These are phyloP conservation scores for Aegithalos caudatus DNA, from an alignment of 2,113 vertebrate genomes.

Conservation along the genomic window DNA sequence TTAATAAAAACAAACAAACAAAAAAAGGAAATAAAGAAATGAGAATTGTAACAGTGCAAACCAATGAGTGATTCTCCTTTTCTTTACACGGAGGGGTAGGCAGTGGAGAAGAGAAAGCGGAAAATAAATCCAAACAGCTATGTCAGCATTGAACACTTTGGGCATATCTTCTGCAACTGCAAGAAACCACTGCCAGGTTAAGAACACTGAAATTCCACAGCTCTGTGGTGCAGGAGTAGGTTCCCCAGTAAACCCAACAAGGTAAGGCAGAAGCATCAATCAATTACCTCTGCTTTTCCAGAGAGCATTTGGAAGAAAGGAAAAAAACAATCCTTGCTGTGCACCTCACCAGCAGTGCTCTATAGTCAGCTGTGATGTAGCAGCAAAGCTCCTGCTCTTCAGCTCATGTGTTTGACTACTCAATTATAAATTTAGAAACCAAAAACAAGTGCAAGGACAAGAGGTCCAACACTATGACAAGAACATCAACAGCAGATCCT, in stretches of 20 bases:
- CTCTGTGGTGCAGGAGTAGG: not conserved
- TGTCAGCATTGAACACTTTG: not conserved
- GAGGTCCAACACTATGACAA: not conserved
- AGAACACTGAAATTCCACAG: not conserved
- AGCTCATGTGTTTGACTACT: not conserved
- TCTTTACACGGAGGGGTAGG: not conserved
- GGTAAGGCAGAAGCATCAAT: not conserved
- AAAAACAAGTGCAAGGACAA: not conserved
- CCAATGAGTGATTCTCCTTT: not conserved
- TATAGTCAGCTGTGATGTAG: not conserved
- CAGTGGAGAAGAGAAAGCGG: not conserved
- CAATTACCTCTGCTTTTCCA: not conserved
- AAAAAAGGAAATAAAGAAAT: not conserved
- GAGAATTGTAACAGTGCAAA: not conserved
- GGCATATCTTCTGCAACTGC: not conserved
- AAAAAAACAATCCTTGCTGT: not conserved
- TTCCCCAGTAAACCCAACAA: not conserved
- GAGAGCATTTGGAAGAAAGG: not conserved
- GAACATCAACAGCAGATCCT: not conserved
- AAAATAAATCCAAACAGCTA: no score
- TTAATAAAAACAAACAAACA: not conserved
- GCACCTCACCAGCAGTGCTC: not conserved
- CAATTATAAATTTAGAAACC: not conserved
- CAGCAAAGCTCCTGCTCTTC: not conserved
- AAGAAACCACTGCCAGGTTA: not conserved